Conservation (phyloP, 2,113 vertebrate genomes). For the Vombatus ursinus region DNA sequence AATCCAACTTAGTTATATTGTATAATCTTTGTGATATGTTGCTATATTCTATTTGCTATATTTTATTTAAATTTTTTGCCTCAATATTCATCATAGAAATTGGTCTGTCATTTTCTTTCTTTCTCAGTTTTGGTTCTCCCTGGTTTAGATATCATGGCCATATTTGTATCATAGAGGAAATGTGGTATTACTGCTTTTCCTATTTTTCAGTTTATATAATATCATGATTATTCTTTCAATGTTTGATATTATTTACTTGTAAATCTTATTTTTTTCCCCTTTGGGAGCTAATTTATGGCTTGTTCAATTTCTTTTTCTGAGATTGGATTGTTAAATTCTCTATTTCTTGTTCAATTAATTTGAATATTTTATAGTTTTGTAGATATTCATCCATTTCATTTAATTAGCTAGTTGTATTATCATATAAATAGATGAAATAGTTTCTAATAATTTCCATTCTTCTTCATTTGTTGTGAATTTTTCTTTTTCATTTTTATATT, state of each 20-base stretch:
- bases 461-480: not conserved
- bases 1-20: not conserved
- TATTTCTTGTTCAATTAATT: not conserved
- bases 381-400: not conserved
- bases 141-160: not conserved
- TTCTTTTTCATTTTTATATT: not conserved
- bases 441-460: not conserved
- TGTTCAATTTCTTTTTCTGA: not conserved
- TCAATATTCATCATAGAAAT: not conserved
- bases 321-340: not conserved
- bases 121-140: not conserved
- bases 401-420: not conserved
- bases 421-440: not conserved
- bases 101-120: too few species aligned
- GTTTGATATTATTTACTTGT: not conserved
- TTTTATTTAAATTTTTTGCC: not conserved
- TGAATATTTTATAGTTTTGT: not conserved
- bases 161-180: not conserved
- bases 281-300: not conserved
- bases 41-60: not conserved
- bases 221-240: not conserved
- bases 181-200: not conserved
- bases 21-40: too few species aligned
- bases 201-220: not conserved
- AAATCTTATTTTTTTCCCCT: not conserved